Conservation (phyloP, 2,888 invertebrate genomes). For the Agrochola litura region DNA sequence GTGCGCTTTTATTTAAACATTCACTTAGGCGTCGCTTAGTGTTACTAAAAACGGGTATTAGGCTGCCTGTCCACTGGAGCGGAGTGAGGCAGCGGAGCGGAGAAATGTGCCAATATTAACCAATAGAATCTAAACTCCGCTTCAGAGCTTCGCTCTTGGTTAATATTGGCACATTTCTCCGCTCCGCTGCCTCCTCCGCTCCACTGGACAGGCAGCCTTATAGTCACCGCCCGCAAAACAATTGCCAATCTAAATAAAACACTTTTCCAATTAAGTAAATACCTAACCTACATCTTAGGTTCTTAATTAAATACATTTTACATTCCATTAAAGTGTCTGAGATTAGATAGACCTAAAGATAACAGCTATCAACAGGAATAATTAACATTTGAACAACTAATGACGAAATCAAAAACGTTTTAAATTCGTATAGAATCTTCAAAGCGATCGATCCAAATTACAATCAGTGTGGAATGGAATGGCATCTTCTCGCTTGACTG, state of each 20-base stretch:
- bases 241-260: neutral
- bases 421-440: constrained; percentile 6
- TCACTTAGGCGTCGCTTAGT: neutral
- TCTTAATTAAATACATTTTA: constrained; percentile 16
- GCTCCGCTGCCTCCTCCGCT: too few species aligned
- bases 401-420: constrained; percentile 21
- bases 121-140: too few species aligned
- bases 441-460: constrained; percentile 42
- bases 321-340: neutral
- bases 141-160: too few species aligned
- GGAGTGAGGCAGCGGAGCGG: too few species aligned
- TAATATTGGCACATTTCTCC: too few species aligned
- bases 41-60: neutral
- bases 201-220: too few species aligned
- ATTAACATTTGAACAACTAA: constrained; percentile 15
- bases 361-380: constrained; percentile 14
- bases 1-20: too few species aligned
- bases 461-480: constrained; percentile 53
- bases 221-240: neutral
- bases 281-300: neutral
- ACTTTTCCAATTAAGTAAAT: constrained; percentile 17
- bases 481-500: constrained; percentile 35
- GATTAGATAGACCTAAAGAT: neutral
- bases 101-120: too few species aligned
- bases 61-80: too few species aligned